A percentile compares a stretch with the other conserved stretches of the same genome.
Conservation (phyloP, 1,140 invertebrate genomes). For the Trichogramma pretiosum region DNA sequence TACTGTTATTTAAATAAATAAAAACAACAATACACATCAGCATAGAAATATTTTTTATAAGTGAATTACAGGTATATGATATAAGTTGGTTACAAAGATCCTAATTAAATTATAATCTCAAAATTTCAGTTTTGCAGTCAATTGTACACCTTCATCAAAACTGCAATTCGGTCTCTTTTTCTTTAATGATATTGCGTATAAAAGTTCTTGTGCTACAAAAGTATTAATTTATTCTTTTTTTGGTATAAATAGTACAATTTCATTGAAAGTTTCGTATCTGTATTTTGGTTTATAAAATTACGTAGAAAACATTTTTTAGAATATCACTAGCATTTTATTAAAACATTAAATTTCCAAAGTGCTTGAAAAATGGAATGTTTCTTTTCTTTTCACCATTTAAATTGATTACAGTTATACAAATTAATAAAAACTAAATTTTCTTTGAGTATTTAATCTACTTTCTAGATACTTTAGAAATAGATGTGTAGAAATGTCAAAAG, state of each 20-base stretch:
- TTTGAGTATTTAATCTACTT: background rate
- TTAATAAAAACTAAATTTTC: background rate
- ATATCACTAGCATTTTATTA: too few relatives aligned
- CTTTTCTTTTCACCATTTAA: too few relatives aligned
- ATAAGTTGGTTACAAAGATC: conserved; percentile 43
- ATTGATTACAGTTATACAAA: too few relatives aligned
- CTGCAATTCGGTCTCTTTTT: conserved; percentile 10
- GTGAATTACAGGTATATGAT: conserved; percentile 43
- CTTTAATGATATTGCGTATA: conserved; percentile 3
- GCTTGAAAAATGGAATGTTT: conserved; percentile 10
- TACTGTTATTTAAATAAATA: background rate
- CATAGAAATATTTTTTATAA: conserved; percentile 42
- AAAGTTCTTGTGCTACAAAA: conserved; percentile 18
- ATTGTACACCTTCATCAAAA: conserved; percentile 18
- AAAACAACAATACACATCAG: conserved; percentile 20
- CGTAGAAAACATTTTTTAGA: background rate
- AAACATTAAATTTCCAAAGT: conserved; percentile 9
- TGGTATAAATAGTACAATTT: conserved; percentile 6
- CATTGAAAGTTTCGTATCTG: conserved; percentile 9
- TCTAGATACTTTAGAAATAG: background rate
- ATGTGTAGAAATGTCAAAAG: conserved; percentile 1
- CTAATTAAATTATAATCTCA: conserved; percentile 41
- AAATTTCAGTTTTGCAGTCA: conserved; percentile 14
- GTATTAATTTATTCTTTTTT: conserved; percentile 5
- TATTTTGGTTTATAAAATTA: conserved; percentile 7